A percentile compares a stretch with the other conserved stretches of the same genome.
phyloP scores from a whole-genome alignment of 2,113 vertebrate genomes.

The Gymnorhina tibicen region DNA sequence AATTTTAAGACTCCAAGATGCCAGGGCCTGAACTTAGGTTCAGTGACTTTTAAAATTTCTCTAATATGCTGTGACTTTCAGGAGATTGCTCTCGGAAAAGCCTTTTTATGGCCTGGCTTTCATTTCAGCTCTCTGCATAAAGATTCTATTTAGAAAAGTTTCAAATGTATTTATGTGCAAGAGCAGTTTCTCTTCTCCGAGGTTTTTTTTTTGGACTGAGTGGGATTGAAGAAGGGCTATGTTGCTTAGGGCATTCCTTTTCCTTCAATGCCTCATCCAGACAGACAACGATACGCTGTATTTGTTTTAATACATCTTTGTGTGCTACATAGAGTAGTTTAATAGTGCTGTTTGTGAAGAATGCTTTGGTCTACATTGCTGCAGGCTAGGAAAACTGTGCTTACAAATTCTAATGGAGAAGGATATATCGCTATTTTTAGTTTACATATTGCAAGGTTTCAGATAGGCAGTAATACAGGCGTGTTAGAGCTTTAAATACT shows the following conservation, averaged over 20 bases:
- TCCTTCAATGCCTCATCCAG: background rate
- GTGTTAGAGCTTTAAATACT: background rate
- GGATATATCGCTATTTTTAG: slow-evolving; percentile 18
- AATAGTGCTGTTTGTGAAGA: background rate
- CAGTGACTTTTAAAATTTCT: background rate
- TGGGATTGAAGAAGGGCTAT: background rate
- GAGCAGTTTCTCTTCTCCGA: slow-evolving; percentile 8
- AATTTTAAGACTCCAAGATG: background rate
- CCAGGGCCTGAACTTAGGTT: background rate
- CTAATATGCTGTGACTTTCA: slow-evolving; percentile 19
- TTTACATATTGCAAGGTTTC: background rate
- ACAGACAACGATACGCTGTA: slow-evolving; percentile 4
- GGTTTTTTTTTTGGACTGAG: background rate
- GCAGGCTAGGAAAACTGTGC: slow-evolving; percentile 17
- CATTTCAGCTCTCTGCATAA: slow-evolving; percentile 15
- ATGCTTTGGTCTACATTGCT: slow-evolving; percentile 24
- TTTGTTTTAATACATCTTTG: slow-evolving; percentile 41
- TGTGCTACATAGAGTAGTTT: background rate
- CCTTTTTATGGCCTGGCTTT: slow-evolving; percentile 3
- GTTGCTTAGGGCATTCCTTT: slow-evolving; percentile 26
- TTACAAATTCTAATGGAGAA: slow-evolving; percentile 24
- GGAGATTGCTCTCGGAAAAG: slow-evolving; percentile 26
- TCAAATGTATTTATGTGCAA: slow-evolving; percentile 12
- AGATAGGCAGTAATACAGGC: background rate
- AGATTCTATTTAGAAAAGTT: slow-evolving; percentile 37